Conservation (phyloP, 2,113 vertebrate species). For the Eupsittula cactorum region DNA sequence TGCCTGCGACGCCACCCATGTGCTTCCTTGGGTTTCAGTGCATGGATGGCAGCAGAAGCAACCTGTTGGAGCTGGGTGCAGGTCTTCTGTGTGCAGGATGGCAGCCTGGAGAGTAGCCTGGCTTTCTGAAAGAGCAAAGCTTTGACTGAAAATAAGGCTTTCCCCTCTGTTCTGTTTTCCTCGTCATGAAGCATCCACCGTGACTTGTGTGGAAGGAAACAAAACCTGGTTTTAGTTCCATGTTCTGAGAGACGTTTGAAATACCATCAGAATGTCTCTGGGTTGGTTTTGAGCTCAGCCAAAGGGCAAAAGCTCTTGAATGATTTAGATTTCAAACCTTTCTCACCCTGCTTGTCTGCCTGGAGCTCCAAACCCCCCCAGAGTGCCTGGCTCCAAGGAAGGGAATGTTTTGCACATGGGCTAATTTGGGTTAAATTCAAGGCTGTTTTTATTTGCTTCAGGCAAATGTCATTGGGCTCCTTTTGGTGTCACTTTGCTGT, state of each 20-base stretch:
- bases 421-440: slow-evolving; percentile 19
- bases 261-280: background rate
- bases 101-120: background rate
- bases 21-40: background rate
- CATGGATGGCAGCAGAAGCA: background rate
- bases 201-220: background rate
- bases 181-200: background rate
- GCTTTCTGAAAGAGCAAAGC: background rate
- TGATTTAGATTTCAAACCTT: slow-evolving; percentile 8
- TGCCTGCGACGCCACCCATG: rapidly evolving
- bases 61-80: background rate
- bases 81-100: background rate
- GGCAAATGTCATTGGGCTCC: slow-evolving; percentile 17
- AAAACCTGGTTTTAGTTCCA: background rate
- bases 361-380: background rate
- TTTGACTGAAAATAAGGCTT: background rate
- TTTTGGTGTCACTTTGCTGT: slow-evolving; percentile 40
- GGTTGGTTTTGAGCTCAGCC: slow-evolving; percentile 14
- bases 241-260: background rate
- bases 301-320: slow-evolving; percentile 19
- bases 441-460: slow-evolving; percentile 15
- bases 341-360: background rate
- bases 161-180: background rate
- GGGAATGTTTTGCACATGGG: background rate
- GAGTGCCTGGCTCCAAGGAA: background rate